Evolutionary conservation across 2,888 invertebrate species (phyloP), one percentile per base, ranked within the genome.

Genomic region (Caenorhabditis zanzibari): DNA sequence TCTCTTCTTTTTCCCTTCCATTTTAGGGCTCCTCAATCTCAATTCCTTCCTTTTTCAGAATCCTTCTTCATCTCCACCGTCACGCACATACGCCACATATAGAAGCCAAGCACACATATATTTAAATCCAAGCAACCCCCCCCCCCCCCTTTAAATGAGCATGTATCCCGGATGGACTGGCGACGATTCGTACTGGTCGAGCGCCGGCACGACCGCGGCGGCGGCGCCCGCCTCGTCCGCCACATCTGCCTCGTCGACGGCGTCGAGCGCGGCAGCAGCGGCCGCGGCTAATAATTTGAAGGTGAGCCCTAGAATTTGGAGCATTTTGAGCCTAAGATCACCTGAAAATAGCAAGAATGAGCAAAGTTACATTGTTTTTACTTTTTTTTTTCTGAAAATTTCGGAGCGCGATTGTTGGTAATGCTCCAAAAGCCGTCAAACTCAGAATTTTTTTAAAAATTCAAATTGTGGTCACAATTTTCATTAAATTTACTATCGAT

Each of bases 141-240:
- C 19, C 12, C 19, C 52, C 52, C 5, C 6, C 22, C 22, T 2
- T 19, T 73, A 75, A 68, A 83, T 83, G 81, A 85, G 79, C 74
- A 87, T 87, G 87, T 87, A 87, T 75, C 85, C 85, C 14, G 84
- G 77, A 66, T 81, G 75, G 86, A 83, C 77, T 49, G 69, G 54
- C 72, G 85, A 85, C 64, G 85, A 83, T 28, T 59, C 85, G 58
- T 85, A 85, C 75, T 85, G 85, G 85, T 61, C 74, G 38, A 59
- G 74, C 19, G 72, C 73, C 22, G 84, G 80, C 49, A 68, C 76
- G 14, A 52, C n/a, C n/a, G n/a, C n/a, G n/a, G n/a, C 76, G 14
- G 47, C 72, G 10, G 41, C 64, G 28, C 54, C 81, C 63, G 76
- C 66, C n/a, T 59, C 72, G 6, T 72, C 82, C 19, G 44, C 52